Evolutionary conservation across 2,113 vertebrate species (phyloP), one percentile per base, ranked within the genome.

Genomic region (Nanorana parkeri): DNA sequence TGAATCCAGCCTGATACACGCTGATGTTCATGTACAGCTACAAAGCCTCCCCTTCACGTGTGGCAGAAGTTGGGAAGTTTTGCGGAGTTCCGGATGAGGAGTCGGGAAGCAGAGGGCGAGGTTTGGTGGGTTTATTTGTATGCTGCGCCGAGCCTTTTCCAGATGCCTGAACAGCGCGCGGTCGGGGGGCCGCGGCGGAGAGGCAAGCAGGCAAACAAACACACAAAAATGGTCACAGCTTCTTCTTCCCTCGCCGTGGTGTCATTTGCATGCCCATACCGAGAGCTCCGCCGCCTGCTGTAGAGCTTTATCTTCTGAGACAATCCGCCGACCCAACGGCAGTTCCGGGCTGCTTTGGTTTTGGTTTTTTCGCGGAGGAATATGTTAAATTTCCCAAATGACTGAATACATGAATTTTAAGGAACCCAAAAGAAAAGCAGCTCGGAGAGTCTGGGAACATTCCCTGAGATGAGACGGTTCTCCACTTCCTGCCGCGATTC

Each of bases 161-260:
- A 79, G 77, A 79, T 79, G 65, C 65, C 51, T 79, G 36, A 41
- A 68, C 58, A 79, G 55, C 51, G 23, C 77, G 3, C 77, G 54
- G 60, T 65, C 10, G 74, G 72, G 52, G 36, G 13, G 58, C 36
- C n/a, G 23, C 58, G 17, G 10, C 41, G 15, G 36, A 52, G 47
- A 56, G 23, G 54, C 51, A 24, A 51, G 75, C 75, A 66, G n/a
- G 54, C 54, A 74, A 75, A 75, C 60, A 56, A 75, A 36, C 16
- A 73, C 73, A 47, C 60, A 28, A 61, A n/a, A 60, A 24, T 58
- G n/a, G 56, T 61, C 56, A 17, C 56, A 23, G 73, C 56, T 23
- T 61, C 32, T n/a, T 47, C 29, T n/a, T 13, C 73, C 73, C 28
- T 23, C 66, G 17, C 29, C 11, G 20, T 26, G 68, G 21, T 15